Base-by-base conservation (phyloP, 2,888 invertebrate genomes). In the Hymenopus coronatus region DNA sequence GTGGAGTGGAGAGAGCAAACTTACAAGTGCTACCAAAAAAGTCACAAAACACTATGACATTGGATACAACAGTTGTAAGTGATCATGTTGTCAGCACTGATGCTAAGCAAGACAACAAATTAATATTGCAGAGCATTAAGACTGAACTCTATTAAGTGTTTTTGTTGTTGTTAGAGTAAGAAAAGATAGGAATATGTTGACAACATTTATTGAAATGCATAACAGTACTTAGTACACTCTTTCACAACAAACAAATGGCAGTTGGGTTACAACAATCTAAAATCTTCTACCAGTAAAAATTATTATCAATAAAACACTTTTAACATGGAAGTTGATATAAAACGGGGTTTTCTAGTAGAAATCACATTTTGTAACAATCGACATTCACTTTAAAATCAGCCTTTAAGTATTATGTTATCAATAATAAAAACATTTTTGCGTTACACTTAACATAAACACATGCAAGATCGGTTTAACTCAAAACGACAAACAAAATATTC, bases 371-470 rank as follows among this genome's bases (percentile, higher is more conserved):
- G 81, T 87, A 30, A 70, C 54, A 70, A 70, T 27, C 84, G 40
- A 88, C 88, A 88, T 85, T 88, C 85, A 88, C 88, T 88, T 88
- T 81, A 84, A 83, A 88, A 88, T 88, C 88, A 88, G 88, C 84
- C 88, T 88, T 88, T 84, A 40, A 84, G 84, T 70, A 81, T 88
- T 28, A 84, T 85, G 46, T 40, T 85, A 46, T 33, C 84, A 33
- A 84, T 40, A 84, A 84, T 33, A 84, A 84, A 84, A 20, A 12
- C 40, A 40, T 40, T 40, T 40, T 12, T 15, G 54, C 54, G 15
- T 54, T 54, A 54, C 15, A 54, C 54, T 54, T 54, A 54, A 70
- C 20, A 70, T 6, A 70, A 40, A 70, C 3, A 70, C 20, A 70
- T 70, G 20, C 54, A 54, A 54, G 15, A 54, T 4, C 4, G 4